Evolutionary conservation across 2,113 vertebrate genomes (phyloP).

Genomic region (Cacatua alba): DNA sequence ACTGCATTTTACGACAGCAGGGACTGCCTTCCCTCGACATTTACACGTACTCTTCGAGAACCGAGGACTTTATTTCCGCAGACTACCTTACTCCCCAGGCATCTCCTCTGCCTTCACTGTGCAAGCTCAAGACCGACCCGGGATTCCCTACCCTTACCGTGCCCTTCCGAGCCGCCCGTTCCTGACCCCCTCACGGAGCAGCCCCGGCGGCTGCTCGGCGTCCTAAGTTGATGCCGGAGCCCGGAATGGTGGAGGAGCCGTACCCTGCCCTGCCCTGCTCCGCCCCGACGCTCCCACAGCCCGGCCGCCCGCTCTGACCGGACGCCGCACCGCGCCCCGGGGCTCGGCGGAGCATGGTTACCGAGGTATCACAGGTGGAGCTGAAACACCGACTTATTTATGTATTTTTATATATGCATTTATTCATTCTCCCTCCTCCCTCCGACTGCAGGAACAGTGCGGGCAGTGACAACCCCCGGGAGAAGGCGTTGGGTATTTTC

Average conservation of each 20-base stretch:
- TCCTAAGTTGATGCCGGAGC: not conserved
- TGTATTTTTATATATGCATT: not conserved
- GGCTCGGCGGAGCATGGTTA: not conserved
- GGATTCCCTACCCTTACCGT: not conserved
- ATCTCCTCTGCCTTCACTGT: not conserved
- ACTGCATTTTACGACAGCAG: not conserved
- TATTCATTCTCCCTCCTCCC: not conserved
- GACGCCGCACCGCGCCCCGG: not conserved
- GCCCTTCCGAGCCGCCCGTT: not conserved
- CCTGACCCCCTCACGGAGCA: not conserved
- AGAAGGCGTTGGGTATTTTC: not conserved
- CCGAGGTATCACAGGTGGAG: not conserved
- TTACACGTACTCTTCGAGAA: not conserved
- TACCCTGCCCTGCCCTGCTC: not conserved
- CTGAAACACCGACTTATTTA: fast-evolving
- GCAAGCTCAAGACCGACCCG: not conserved
- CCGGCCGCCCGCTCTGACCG: not conserved
- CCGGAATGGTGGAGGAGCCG: not conserved
- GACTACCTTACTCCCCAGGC: not conserved
- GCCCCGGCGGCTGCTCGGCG: not conserved
- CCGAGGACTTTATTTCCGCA: not conserved
- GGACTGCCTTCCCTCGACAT: not conserved
- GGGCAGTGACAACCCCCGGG: not conserved
- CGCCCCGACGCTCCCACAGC: not conserved
- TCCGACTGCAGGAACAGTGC: not conserved